A percentile compares a stretch with the other conserved stretches of the same genome.
Conservation (phyloP, 2,888 invertebrate genomes). For the Taenaris catops region DNA sequence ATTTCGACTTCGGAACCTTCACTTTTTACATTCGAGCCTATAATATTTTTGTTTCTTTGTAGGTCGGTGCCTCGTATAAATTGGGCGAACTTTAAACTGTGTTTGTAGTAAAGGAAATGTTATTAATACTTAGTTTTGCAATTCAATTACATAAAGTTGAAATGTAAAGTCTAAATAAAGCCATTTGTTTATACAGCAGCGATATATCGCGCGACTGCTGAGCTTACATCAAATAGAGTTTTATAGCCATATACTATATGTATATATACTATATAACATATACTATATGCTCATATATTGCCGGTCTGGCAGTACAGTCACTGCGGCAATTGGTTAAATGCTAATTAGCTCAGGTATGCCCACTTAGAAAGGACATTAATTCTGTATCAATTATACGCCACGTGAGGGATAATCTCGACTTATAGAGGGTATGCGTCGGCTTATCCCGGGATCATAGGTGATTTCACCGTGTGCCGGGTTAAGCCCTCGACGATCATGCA, state of each 20-base stretch:
- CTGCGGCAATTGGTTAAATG: neutral
- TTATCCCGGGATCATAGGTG: conserved; percentile 67
- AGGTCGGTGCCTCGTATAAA: too few species aligned
- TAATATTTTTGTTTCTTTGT: too few species aligned
- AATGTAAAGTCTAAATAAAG: conserved; percentile 59
- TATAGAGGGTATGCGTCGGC: conserved; percentile 61
- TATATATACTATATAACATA: neutral
- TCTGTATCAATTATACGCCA: conserved; percentile 48
- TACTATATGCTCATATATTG: neutral
- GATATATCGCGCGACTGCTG: conserved; percentile 58
- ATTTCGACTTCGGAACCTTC: too few species aligned
- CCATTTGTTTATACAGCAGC: conserved; percentile 62
- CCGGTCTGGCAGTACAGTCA: neutral
- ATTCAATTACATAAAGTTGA: conserved; percentile 32
- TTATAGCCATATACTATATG: conserved; percentile 38
- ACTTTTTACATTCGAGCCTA: too few species aligned
- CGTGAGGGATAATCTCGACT: conserved; percentile 71
- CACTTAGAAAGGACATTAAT: conserved; percentile 21
- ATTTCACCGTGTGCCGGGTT: conserved; percentile 24
- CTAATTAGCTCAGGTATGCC: conserved; percentile 32
- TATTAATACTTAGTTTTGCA: too few species aligned
- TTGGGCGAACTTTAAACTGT: too few species aligned
- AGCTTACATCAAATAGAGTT: conserved; percentile 67
- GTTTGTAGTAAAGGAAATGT: too few species aligned
- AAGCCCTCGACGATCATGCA: conserved; percentile 1